Conservation (phyloP, 2,797 vertebrate species). For the Myioborus miniatus region DNA sequence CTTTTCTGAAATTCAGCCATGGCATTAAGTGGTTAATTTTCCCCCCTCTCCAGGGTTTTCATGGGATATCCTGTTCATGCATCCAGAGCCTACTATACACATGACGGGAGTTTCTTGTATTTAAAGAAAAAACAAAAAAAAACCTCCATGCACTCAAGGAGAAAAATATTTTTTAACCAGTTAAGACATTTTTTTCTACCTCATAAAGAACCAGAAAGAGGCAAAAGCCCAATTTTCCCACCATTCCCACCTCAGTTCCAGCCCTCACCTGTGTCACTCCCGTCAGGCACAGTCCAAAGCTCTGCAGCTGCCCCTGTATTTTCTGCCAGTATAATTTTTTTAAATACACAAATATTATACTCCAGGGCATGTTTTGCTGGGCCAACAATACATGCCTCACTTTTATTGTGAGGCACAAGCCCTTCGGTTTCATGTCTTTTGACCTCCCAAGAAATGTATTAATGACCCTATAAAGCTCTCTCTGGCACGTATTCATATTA, state of each 20-base stretch:
- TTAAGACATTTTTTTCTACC: constrained; percentile 15
- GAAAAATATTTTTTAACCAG: constrained; percentile 7
- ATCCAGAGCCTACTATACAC: background rate
- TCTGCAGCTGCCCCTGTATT: constrained; percentile 56
- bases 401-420: constrained; percentile 69
- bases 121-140: constrained; percentile 22
- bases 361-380: constrained; percentile 66
- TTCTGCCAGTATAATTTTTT: constrained; percentile 66
- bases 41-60: background rate
- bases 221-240: constrained; percentile 50
- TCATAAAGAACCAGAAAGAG: constrained; percentile 45
- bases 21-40: background rate
- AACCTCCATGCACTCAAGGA: rapidly evolving
- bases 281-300: background rate
- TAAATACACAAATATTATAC: constrained; percentile 68
- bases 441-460: constrained; percentile 71
- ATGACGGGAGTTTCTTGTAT: background rate
- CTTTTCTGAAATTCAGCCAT: background rate
- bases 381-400: constrained; percentile 69
- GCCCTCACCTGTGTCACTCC: constrained; percentile 62
- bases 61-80: constrained; percentile 37
- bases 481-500: constrained; percentile 66
- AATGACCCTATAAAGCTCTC: constrained; percentile 64
- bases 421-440: constrained; percentile 62
- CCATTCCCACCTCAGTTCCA: background rate